Evolutionary conservation across 2,888 invertebrate genomes (phyloP).

Genomic region (Drosophila basisetae): DNA sequence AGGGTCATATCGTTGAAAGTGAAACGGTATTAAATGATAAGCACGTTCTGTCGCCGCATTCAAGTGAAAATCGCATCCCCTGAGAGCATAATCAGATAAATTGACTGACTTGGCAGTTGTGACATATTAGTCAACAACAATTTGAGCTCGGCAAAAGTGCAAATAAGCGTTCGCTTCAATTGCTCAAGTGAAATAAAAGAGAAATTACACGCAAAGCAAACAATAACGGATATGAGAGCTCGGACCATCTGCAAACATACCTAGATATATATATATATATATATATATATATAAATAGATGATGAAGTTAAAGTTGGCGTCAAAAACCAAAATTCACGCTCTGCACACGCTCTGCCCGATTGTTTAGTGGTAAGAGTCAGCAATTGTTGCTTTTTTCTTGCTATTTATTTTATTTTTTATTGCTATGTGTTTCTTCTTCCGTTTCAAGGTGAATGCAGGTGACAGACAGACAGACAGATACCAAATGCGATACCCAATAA

Average conservation of each 20-base stretch:
- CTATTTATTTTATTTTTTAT: conserved; percentile 17
- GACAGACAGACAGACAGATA: conserved; percentile 7
- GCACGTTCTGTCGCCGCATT: conserved; percentile 57
- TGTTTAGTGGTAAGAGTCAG: conserved; percentile 40
- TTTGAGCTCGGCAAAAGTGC: conserved; percentile 83
- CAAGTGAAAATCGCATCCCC: conserved; percentile 58
- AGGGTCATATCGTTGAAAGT: conserved; percentile 22
- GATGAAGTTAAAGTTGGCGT: conserved; percentile 23
- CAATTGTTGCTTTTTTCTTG: conserved; percentile 30
- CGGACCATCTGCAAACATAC: conserved; percentile 10
- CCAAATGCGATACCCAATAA: conserved; percentile 16
- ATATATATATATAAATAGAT: conserved; percentile 46
- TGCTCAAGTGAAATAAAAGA: conserved; percentile 84
- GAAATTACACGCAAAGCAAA: conserved; percentile 81
- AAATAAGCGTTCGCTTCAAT: conserved; percentile 81
- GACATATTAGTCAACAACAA: conserved; percentile 84
- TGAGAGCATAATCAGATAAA: conserved; percentile 45
- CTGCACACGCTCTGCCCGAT: conserved; percentile 6
- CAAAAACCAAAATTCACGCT: conserved; percentile 44
- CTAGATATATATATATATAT: conserved; percentile 22
- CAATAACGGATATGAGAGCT: conserved; percentile 63
- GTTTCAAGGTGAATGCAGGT: conserved; percentile 72
- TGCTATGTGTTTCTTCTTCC: conserved; percentile 37
- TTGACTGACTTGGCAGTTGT: conserved; percentile 78
- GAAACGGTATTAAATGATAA: conserved; percentile 52